Evolutionary conservation across 2,113 vertebrate genomes (phyloP).

Genomic region (Saimiri boliviensis): DNA sequence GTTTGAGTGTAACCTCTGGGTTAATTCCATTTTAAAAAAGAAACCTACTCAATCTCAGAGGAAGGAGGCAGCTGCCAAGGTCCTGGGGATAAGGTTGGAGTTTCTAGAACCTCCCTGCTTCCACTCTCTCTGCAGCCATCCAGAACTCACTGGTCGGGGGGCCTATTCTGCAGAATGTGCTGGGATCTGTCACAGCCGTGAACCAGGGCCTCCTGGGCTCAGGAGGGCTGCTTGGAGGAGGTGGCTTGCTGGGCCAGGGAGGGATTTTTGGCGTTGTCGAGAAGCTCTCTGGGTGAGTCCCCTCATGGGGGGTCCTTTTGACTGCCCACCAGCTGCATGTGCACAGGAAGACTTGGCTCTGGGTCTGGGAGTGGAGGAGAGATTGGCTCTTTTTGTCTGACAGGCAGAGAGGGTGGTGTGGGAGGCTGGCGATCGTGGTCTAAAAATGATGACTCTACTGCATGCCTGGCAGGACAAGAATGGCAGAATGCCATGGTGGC

Average conservation of each 20-base stretch:
- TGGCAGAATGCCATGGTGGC: too few relatives aligned
- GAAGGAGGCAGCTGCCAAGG: fast-evolving
- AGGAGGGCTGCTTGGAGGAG: constrained; percentile 41
- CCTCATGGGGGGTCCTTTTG: neutral
- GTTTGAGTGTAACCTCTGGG: neutral
- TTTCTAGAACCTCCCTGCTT: neutral
- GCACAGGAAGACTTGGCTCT: neutral
- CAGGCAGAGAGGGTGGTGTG: neutral
- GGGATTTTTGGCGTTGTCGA: constrained; percentile 40
- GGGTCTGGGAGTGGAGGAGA: neutral
- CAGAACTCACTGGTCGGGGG: constrained; percentile 33
- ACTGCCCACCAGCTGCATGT: neutral
- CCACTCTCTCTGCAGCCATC: constrained; percentile 57
- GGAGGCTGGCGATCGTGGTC: neutral
- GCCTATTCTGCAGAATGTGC: constrained; percentile 50
- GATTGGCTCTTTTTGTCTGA: neutral
- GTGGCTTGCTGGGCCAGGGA: constrained; percentile 67
- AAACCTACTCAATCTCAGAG: neutral
- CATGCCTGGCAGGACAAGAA: neutral
- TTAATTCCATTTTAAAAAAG: neutral
- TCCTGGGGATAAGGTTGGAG: neutral
- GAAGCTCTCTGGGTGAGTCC: constrained; percentile 78
- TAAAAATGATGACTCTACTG: neutral
- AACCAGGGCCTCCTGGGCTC: constrained; percentile 67
- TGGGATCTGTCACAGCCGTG: constrained; percentile 48